phyloP scores from a whole-genome alignment of 2,113 vertebrate species.

The Thamnaconus septentrionalis region DNA sequence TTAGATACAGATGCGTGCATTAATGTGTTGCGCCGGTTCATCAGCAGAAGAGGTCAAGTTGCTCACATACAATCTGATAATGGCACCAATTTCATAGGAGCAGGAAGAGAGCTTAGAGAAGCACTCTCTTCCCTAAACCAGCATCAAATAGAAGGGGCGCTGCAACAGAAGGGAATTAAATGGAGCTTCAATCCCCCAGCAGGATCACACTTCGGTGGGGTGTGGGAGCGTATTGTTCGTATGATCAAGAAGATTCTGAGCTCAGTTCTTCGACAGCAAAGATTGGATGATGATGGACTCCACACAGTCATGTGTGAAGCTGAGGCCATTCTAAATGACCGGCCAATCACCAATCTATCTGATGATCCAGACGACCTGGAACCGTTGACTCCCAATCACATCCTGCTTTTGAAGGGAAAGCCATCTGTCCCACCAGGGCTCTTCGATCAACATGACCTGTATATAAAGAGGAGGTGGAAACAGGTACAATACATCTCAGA shows the following conservation, averaged over 20 bases:
- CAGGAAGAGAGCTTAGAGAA: too few species aligned
- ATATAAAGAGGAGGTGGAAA: conserved; percentile 4
- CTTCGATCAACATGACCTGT: conserved; percentile 6
- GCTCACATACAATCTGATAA: not conserved
- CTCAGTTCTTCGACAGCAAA: not conserved
- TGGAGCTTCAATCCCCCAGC: not conserved
- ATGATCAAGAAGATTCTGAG: not conserved
- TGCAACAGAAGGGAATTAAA: not conserved
- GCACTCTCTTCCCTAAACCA: too few species aligned
- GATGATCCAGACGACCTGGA: not conserved
- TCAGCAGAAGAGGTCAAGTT: not conserved
- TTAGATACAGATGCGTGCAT: not conserved
- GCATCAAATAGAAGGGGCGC: not conserved
- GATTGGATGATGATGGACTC: not conserved
- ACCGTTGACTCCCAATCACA: not conserved
- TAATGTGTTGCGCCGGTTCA: not conserved
- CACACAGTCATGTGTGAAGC: not conserved
- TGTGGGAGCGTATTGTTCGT: not conserved
- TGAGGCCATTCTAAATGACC: not conserved
- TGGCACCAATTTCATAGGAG: too few species aligned
- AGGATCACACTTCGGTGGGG: not conserved
- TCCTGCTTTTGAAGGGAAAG: conserved; percentile 12
- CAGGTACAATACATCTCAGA: conserved; percentile 18
- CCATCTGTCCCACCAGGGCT: not conserved
- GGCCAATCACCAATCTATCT: not conserved